Conservation (phyloP, 2,797 vertebrate species). For the Labroides dimidiatus region DNA sequence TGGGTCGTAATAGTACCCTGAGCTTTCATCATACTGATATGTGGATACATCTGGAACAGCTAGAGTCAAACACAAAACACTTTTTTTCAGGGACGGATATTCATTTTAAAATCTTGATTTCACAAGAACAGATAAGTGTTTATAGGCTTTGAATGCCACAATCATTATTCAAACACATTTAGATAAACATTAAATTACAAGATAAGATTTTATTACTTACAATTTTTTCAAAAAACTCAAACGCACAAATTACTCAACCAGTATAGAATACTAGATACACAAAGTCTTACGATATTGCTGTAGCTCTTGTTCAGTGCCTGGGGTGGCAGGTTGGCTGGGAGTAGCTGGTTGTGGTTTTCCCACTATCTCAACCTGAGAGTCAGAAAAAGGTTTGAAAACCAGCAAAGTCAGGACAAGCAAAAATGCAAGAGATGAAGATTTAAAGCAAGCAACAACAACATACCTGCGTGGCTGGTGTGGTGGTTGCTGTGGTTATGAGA, state of each 20-base stretch:
- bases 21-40: conserved; percentile 92
- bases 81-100: conserved; percentile 1
- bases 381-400: conserved; percentile 5
- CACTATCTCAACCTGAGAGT: conserved; percentile 78
- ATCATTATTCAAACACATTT: background rate
- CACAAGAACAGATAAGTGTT: background rate
- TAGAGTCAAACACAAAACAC: conserved; percentile 52
- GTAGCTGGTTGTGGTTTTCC: conserved; percentile 84
- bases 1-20: conserved; percentile 92
- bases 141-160: background rate
- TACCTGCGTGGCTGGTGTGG: conserved; percentile 76
- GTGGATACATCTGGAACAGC: conserved; percentile 93
- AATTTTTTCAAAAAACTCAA: background rate
- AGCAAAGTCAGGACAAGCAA: background rate
- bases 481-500: conserved; percentile 63
- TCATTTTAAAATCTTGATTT: background rate
- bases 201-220: background rate
- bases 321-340: conserved; percentile 78
- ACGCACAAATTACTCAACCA: background rate
- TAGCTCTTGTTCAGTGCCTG: conserved; percentile 82
- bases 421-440: background rate
- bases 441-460: background rate
- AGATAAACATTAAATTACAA: background rate
- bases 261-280: background rate
- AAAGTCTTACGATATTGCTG: conserved; percentile 84